Conservation (phyloP, 2,113 vertebrate species). For the Erinaceus europaeus region DNA sequence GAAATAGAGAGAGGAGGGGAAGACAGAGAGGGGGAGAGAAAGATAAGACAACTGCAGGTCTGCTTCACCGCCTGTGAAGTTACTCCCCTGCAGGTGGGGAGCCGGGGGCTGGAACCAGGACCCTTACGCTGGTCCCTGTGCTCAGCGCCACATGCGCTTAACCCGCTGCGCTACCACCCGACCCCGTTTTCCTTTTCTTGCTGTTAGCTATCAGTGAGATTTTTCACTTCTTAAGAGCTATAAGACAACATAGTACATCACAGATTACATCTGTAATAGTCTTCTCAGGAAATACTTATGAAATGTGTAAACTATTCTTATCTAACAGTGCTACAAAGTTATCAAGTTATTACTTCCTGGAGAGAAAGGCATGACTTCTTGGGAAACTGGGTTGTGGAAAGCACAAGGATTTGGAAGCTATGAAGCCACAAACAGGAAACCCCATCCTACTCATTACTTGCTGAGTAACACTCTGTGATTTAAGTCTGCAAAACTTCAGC, state of each 20-base stretch:
- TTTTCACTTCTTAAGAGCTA: neutral
- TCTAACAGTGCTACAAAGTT: neutral
- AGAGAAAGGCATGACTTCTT: neutral
- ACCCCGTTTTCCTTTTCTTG: too few relatives aligned
- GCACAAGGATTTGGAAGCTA: neutral
- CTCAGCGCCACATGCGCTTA: too few relatives aligned
- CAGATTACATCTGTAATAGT: neutral
- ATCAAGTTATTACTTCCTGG: neutral
- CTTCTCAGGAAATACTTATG: conserved; percentile 11
- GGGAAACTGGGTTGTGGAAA: neutral
- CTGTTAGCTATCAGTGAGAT: too few relatives aligned
- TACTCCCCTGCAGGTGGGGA: too few relatives aligned
- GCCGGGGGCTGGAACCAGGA: too few relatives aligned
- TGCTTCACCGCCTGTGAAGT: too few relatives aligned
- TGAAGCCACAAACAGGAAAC: neutral
- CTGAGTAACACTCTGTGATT: neutral
- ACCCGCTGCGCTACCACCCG: too few relatives aligned
- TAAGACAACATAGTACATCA: neutral
- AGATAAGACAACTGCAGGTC: too few relatives aligned
- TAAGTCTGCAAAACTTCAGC: neutral
- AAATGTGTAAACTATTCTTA: neutral
- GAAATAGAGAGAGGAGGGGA: too few relatives aligned
- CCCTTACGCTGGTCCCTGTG: too few relatives aligned
- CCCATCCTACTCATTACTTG: neutral
- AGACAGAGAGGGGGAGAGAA: too few relatives aligned